Evolutionary conservation across 2,888 invertebrate genomes (phyloP).

Genomic region (Drosophila multiciliata): DNA sequence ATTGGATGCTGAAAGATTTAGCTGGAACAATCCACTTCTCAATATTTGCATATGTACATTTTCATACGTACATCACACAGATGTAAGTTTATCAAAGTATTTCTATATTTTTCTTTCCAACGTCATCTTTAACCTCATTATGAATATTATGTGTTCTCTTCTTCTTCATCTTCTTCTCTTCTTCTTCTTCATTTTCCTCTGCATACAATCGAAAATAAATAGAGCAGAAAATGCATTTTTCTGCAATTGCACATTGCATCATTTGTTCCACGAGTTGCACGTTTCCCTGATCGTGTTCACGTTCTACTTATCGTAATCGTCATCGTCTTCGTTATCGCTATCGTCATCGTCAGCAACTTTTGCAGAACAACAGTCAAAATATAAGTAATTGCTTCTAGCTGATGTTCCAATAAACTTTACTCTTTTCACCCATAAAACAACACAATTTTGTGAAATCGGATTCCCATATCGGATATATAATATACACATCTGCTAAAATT

Average conservation of each 20-base stretch:
- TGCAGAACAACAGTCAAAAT: slow-evolving; percentile 13
- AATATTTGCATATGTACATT: background rate
- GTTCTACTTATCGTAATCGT: background rate
- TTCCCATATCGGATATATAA: background rate
- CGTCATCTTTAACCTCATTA: slow-evolving; percentile 36
- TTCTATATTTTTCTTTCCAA: slow-evolving; percentile 1
- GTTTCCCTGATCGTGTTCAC: background rate
- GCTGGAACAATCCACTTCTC: slow-evolving; percentile 21
- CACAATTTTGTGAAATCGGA: slow-evolving; percentile 40
- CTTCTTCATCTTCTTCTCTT: background rate
- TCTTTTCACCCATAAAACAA: slow-evolving; percentile 18
- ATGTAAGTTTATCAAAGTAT: background rate
- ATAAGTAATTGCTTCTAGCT: slow-evolving; percentile 4
- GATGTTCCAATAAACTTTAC: slow-evolving; percentile 35
- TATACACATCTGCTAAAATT: background rate
- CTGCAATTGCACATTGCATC: slow-evolving; percentile 51
- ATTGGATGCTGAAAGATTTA: slow-evolving; percentile 48
- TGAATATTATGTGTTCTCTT: background rate
- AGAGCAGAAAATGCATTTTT: slow-evolving; percentile 60
- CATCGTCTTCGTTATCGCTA: background rate
- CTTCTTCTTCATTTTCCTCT: slow-evolving; percentile 16
- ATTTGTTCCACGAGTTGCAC: background rate
- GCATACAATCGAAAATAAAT: slow-evolving; percentile 43
- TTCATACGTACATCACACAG: background rate
- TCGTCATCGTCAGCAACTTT: slow-evolving; percentile 13